A percentile compares a stretch with the other conserved stretches of the same genome.
Conservation (phyloP, 2,797 vertebrate genomes). For the Oreochromis grahami region DNA sequence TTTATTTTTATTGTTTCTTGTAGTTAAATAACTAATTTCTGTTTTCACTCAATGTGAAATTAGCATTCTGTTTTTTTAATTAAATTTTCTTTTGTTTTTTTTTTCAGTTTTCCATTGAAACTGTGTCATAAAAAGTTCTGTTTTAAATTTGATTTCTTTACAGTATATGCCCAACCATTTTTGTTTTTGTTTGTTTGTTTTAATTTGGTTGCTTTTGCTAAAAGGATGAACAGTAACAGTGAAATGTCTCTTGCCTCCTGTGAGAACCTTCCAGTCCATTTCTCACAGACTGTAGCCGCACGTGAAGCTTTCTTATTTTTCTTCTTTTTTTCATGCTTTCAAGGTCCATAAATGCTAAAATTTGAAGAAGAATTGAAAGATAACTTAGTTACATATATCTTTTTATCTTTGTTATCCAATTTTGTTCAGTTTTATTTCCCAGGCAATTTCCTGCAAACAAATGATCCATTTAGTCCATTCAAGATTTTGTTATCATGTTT, state of each 20-base stretch:
- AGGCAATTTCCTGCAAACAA: slow-evolving; percentile 7
- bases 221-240: slow-evolving; percentile 77
- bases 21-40: slow-evolving; percentile 78
- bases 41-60: slow-evolving; percentile 67
- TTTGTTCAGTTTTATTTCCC: not conserved
- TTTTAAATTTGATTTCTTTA: slow-evolving; percentile 5
- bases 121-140: slow-evolving; percentile 9
- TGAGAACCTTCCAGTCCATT: not conserved
- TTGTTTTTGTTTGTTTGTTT: slow-evolving; percentile 1
- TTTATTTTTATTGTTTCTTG: slow-evolving; percentile 29
- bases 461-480: slow-evolving; percentile 11
- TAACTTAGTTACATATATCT: not conserved
- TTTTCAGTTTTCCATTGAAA: slow-evolving; percentile 37
- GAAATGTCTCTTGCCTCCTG: slow-evolving; percentile 4
- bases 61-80: slow-evolving; percentile 63
- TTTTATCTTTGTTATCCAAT: not conserved
- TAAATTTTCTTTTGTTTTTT: slow-evolving; percentile 42
- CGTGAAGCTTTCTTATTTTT: not conserved
- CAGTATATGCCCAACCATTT: slow-evolving; percentile 20
- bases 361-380: not conserved
- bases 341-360: not conserved
- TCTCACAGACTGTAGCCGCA: not conserved
- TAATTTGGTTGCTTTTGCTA: slow-evolving; percentile 80
- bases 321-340: not conserved
- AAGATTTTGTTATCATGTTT: slow-evolving; percentile 7